A percentile compares a stretch with the other conserved stretches of the same genome.
Evolutionary conservation across 2,113 vertebrate genomes (phyloP).

Genomic region (Eubucco bourcierii): DNA sequence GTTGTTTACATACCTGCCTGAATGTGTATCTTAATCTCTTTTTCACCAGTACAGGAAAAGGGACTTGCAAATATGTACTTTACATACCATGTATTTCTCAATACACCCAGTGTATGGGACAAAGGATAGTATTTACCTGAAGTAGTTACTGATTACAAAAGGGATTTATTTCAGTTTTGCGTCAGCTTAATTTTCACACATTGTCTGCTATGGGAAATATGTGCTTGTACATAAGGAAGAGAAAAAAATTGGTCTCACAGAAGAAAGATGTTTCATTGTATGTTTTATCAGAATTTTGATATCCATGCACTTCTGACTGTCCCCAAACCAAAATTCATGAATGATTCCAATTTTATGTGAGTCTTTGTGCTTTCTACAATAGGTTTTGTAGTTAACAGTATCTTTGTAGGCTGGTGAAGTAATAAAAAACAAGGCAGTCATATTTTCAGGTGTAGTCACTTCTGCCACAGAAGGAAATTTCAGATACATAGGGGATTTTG

Average conservation of each 20-base stretch:
- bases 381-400: neutral
- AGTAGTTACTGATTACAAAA: neutral
- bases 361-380: neutral
- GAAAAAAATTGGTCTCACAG: neutral
- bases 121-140: neutral
- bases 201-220: neutral
- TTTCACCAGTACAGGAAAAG: neutral
- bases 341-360: neutral
- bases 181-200: neutral
- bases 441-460: neutral
- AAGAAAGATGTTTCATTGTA: neutral
- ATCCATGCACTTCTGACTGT: neutral
- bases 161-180: neutral
- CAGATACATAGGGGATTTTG: neutral
- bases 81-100: neutral
- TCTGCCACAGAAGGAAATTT: neutral
- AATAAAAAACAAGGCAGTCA: neutral
- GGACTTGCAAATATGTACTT: neutral
- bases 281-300: neutral
- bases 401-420: neutral
- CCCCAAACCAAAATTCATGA: neutral
- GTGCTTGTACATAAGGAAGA: neutral
- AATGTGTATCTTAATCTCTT: neutral
- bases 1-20: neutral
- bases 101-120: neutral